Percentiles rank a stretch among this genome's conserved stretches.
phyloP scores from a whole-genome alignment of 2,797 vertebrate species.

The Iguana delicatissima region DNA sequence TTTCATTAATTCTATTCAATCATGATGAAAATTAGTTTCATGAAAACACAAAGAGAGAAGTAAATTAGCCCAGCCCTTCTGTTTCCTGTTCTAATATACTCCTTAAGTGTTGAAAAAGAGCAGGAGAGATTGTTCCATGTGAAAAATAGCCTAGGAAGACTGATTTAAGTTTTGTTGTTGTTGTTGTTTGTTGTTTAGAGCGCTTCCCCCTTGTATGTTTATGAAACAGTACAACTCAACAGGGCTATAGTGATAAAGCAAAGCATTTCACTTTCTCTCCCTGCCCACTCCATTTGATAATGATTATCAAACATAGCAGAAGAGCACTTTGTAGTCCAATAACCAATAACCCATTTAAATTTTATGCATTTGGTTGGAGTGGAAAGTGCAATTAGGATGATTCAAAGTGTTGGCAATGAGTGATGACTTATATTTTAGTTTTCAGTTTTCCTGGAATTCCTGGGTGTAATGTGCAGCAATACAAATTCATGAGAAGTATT shows the following conservation, averaged over 20 bases:
- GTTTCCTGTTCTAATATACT: too few species aligned
- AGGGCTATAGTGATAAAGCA: background rate
- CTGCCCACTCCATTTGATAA: background rate
- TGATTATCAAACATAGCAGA: background rate
- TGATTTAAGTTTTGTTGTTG: too few species aligned
- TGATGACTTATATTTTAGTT: background rate
- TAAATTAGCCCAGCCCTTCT: too few species aligned
- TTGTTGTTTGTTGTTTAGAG: too few species aligned
- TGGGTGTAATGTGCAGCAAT: constrained; percentile 28
- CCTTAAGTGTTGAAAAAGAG: too few species aligned
- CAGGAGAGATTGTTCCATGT: too few species aligned
- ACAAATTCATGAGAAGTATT: constrained; percentile 49
- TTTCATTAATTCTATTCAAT: background rate
- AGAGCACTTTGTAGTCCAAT: background rate
- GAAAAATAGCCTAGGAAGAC: too few species aligned
- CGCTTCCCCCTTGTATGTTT: too few species aligned
- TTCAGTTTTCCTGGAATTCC: constrained; percentile 4
- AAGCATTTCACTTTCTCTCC: background rate
- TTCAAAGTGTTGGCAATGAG: constrained; percentile 40
- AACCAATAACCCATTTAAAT: background rate
- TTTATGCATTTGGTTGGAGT: background rate
- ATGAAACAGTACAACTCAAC: too few species aligned
- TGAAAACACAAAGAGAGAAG: too few species aligned
- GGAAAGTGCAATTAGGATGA: constrained; percentile 26
- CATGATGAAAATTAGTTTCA: too few species aligned